Percentiles rank a stretch among this genome's conserved stretches.
Evolutionary conservation across 2,113 vertebrate species (phyloP).

Genomic region (Actenoides hombroni): DNA sequence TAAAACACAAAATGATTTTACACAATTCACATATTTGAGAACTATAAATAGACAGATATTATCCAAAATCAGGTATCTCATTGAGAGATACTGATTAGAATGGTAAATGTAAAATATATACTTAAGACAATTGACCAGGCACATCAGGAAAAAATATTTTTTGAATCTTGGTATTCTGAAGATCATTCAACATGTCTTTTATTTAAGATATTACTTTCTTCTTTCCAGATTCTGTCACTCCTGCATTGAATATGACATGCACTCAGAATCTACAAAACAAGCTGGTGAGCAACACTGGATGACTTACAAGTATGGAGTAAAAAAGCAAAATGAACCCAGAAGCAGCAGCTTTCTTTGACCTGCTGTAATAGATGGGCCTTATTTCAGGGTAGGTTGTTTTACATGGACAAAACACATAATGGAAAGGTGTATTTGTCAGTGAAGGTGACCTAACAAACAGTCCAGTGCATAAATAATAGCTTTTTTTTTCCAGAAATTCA

Average conservation of each 20-base stretch:
- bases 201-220: neutral
- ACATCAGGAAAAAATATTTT: neutral
- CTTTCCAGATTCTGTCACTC: neutral
- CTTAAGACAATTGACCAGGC: neutral
- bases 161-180: neutral
- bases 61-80: neutral
- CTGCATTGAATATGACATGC: neutral
- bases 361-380: neutral
- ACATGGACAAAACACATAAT: rapidly evolving
- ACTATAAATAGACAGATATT: neutral
- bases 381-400: neutral
- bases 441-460: neutral
- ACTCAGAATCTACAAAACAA: neutral
- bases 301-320: neutral
- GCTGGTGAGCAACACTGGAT: neutral
- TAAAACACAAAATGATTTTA: neutral
- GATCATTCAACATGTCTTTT: neutral
- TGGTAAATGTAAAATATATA: neutral
- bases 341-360: neutral
- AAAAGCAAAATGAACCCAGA: rapidly evolving
- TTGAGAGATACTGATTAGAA: neutral
- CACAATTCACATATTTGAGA: neutral
- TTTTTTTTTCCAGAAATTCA: neutral
- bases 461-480: neutral
- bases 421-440: neutral